phyloP scores from a whole-genome alignment of 2,797 vertebrate genomes.

The Austrolebias charrua region DNA sequence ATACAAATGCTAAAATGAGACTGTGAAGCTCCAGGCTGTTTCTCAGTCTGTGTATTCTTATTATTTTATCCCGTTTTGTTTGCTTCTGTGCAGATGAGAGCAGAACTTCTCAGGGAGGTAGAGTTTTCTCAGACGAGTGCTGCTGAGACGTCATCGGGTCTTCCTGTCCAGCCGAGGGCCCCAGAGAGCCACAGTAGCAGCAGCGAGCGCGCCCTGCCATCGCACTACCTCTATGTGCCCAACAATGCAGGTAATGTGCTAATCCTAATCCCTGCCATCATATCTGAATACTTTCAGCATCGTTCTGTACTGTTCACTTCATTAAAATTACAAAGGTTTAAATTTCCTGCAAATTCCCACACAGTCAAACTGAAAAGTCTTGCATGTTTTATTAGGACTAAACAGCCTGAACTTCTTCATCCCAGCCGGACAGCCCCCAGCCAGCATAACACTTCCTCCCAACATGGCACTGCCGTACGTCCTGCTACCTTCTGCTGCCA shows the following conservation, averaged over 20 bases:
- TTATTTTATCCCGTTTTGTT: background rate
- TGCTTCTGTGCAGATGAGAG: conserved; percentile 22
- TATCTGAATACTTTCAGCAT: too few species aligned
- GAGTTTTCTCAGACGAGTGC: conserved; percentile 2
- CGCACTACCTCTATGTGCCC: conserved; percentile 87
- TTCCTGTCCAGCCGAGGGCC: background rate
- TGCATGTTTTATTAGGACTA: conserved; percentile 75
- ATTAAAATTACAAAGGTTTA: too few species aligned
- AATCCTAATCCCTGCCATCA: too few species aligned
- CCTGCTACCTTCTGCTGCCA: conserved; percentile 81
- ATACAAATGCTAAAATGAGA: too few species aligned
- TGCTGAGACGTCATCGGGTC: conserved; percentile 13
- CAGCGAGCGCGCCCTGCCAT: conserved; percentile 42
- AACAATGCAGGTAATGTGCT: conserved; percentile 82
- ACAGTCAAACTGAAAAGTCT: too few species aligned
- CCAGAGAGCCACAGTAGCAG: conserved; percentile 12
- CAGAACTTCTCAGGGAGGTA: conserved; percentile 2
- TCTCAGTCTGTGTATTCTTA: too few species aligned
- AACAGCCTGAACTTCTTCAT: conserved; percentile 86
- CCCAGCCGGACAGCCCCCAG: conserved; percentile 73
- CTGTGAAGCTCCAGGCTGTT: too few species aligned
- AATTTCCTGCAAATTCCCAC: background rate
- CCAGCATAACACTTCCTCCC: conserved; percentile 68
- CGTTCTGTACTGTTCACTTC: too few species aligned
- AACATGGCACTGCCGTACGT: conserved; percentile 85